Conservation (phyloP, 2,797 vertebrate species). For the Oreochromis grahami region DNA sequence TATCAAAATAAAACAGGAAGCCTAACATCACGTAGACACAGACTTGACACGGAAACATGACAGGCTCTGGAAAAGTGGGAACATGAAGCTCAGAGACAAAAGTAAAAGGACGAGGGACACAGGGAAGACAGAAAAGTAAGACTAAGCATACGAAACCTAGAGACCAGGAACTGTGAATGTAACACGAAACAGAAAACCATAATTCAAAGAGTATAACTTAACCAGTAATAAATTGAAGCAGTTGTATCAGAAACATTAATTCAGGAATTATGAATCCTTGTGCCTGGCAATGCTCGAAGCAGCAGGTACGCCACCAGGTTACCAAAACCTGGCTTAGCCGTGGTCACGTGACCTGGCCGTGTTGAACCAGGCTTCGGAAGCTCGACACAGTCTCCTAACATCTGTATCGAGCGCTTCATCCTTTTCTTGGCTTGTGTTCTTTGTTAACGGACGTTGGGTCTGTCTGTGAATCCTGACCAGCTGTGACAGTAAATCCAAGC, state of each 20-base stretch:
- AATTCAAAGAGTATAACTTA: background rate
- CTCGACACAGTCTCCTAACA: background rate
- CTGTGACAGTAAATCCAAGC: too few species aligned
- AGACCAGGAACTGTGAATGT: background rate
- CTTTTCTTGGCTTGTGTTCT: too few species aligned
- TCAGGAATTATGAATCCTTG: background rate
- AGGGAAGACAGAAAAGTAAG: background rate
- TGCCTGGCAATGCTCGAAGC: background rate
- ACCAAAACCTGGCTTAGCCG: background rate
- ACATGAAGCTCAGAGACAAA: background rate
- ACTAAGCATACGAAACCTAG: background rate
- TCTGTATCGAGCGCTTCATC: rapidly evolving
- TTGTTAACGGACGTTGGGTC: too few species aligned
- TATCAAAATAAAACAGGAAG: background rate
- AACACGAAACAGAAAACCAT: background rate
- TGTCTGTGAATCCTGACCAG: background rate
- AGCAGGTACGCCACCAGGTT: background rate
- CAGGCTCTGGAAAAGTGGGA: background rate
- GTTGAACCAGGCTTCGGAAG: rapidly evolving
- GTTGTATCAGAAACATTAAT: background rate
- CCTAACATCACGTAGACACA: background rate
- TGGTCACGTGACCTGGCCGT: background rate
- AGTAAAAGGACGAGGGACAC: background rate
- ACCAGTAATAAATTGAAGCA: background rate
- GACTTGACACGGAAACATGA: background rate